Base-by-base conservation (phyloP, 2,113 vertebrate species). In the Cinclus mexicanus region DNA sequence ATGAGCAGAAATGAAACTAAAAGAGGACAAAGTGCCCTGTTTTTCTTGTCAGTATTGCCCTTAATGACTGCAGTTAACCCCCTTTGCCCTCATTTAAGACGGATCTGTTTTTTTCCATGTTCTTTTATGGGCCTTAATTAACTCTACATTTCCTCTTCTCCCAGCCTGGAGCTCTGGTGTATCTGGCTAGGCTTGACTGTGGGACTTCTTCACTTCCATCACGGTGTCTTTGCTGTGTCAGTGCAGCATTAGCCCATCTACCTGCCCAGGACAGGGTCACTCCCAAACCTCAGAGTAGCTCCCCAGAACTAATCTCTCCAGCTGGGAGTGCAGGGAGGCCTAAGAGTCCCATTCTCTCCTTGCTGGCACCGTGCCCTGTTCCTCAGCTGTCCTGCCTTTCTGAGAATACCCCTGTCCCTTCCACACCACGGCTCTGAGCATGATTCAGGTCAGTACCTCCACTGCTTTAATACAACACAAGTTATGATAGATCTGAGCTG, bases 111-210 rank as follows among this genome's bases (percentile, higher is more conserved):
- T 93, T 89, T 69, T 55, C 56, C 68, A 33, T 85, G 42, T 44
- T 91, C 26, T 89, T 89, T 91, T 71, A 59, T n/a, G 52, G 69
- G 16, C 23, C 52, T 89, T 92, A 70, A 78, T 91, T 94, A 89
- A 56, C 35, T 37, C 14, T 7, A 5, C 33, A 37, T 75, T 93
- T 83, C 53, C 49, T 88, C 31, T 83, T 84, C 61, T 65, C 23
- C 53, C n/a, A 52, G 53, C 37, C 74, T 24, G 19, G 71, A 88
- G 55, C 46, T 49, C 59, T 91, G 79, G 71, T 53, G 88, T 28
- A 44, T 61, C 74, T 57, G 42, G 74, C 78, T 77, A 74, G 35
- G 19, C 42, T 46, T 61, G 42, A 11, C 2, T 57, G 26, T n/a
- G 35, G 9, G 8, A 64, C 65, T 55, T 53, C 52, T 61, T 53